phyloP scores from a whole-genome alignment of 2,113 vertebrate genomes.

The Pachypanchax playfairii region DNA sequence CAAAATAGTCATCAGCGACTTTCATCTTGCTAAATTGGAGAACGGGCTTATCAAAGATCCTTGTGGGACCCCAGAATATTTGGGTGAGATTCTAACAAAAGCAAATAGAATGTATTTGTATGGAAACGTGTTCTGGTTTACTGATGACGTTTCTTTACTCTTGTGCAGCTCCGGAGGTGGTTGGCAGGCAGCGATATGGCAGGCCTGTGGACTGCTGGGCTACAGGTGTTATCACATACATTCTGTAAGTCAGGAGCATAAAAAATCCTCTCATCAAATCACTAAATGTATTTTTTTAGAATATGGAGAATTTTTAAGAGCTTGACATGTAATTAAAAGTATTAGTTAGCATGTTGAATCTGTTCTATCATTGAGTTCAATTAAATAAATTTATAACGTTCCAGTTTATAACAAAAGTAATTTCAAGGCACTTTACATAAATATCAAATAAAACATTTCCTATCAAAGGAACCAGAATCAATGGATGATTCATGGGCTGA shows the following conservation, averaged over 20 bases:
- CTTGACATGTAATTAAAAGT: too few species aligned
- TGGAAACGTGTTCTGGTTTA: not conserved
- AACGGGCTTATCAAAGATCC: conserved; percentile 98
- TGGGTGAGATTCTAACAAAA: conserved; percentile 82
- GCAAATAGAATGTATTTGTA: not conserved
- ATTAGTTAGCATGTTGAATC: too few species aligned
- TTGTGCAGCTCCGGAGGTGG: conserved; percentile 91
- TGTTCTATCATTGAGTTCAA: too few species aligned
- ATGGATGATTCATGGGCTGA: too few species aligned
- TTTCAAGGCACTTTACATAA: too few species aligned
- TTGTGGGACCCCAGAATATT: conserved; percentile 95
- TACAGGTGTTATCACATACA: conserved; percentile 98
- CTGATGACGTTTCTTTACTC: conserved; percentile 5
- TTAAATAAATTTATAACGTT: too few species aligned
- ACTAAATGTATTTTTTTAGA: too few species aligned
- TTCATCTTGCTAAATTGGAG: conserved; percentile 96
- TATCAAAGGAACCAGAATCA: too few species aligned
- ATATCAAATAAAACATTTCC: too few species aligned
- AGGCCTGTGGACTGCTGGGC: conserved; percentile 97
- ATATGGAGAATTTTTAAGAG: too few species aligned
- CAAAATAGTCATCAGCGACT: conserved; percentile 98
- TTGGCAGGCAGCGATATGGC: conserved; percentile 95
- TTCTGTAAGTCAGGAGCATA: conserved; percentile 86
- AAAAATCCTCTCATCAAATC: too few species aligned
- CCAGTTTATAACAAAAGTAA: too few species aligned